Evolutionary conservation across 1,140 invertebrate genomes (phyloP).

Genomic region (Nylanderia fulva): DNA sequence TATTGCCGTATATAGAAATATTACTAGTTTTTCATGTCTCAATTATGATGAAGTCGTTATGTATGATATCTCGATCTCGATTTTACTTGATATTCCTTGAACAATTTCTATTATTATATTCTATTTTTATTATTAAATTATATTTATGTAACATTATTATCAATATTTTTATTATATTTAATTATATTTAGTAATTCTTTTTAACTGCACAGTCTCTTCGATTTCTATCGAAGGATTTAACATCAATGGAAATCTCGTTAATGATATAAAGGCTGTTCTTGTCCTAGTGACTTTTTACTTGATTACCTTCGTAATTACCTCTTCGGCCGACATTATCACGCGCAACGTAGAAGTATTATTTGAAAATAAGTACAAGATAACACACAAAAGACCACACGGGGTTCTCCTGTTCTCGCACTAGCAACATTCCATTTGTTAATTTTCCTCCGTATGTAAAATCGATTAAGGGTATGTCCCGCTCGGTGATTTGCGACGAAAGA

Average conservation of each 20-base stretch:
- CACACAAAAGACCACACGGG: conserved; percentile 11
- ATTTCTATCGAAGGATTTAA: conserved; percentile 1
- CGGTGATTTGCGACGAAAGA: conserved; percentile 56
- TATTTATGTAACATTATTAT: too few relatives aligned
- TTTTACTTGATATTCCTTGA: not conserved
- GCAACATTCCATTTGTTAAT: conserved; percentile 43
- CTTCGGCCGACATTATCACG: conserved; percentile 11
- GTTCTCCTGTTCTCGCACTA: conserved; percentile 27
- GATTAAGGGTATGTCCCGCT: conserved; percentile 55
- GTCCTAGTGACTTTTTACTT: conserved; percentile 54
- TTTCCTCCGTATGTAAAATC: conserved; percentile 55
- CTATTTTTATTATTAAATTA: too few relatives aligned
- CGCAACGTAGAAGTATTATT: conserved; percentile 43
- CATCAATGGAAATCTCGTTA: conserved; percentile 43
- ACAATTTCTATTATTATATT: not conserved
- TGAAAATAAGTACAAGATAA: conserved; percentile 33
- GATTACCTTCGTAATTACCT: conserved; percentile 36
- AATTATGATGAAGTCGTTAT: conserved; percentile 4
- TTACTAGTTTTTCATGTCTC: not conserved
- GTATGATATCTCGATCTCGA: too few relatives aligned
- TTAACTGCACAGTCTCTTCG: not conserved
- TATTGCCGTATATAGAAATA: not conserved
- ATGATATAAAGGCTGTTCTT: conserved; percentile 25
- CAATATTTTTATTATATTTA: too few relatives aligned
- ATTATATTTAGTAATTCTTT: not conserved